Base-by-base conservation (phyloP, 2,888 invertebrate genomes). In the Leptopilina myrica region DNA sequence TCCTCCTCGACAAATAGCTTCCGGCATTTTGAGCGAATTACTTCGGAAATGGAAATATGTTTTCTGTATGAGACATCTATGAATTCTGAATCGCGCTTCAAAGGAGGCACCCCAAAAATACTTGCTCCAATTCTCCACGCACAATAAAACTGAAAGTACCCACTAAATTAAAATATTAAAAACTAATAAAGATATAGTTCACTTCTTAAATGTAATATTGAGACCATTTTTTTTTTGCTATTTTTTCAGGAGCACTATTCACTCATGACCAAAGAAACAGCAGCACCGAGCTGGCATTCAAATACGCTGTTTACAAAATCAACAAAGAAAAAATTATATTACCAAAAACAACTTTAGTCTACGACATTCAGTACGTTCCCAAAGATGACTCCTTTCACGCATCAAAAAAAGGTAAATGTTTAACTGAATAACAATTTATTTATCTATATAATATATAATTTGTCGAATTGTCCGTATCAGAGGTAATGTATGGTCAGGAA, bases 331-430 rank as follows among this genome's bases (percentile, higher is more conserved):
- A 94, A 87, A 93, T 94, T 81, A 92, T 96, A 75, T 92, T 97
- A 83, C 95, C 96, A 14, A 94, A 95, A 86, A 95, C 96, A 5
- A 94, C 94, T n/a, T 92, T 97, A 69, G 93, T 95, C 20, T 95
- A 95, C 90, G 95, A 96, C 88, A 95, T 96, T 80, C 95, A 96
- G 88, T 95, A 96, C 89, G 95, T 96, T 79, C 94, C 94, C 76
- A 93, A 93, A 86, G 94, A 95, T 88, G 96, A 97, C 92, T 96
- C 96, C 82, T 97, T 97, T 91, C 94, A 95, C 86, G 95, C 96
- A n/a, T 95, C 95, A 83, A 96, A 96, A 89, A 95, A 95, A 92
- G 95, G 95, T 95, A 87, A 92, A 89, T 2, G 3, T 3, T 33
- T 33, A 33, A 33, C 33, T 20, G 0, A 20, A 20, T 20, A 20